These are phyloP conservation scores for Polypterus bichir DNA, from an alignment of 2,113 vertebrate genomes.

Conservation along the genomic window DNA sequence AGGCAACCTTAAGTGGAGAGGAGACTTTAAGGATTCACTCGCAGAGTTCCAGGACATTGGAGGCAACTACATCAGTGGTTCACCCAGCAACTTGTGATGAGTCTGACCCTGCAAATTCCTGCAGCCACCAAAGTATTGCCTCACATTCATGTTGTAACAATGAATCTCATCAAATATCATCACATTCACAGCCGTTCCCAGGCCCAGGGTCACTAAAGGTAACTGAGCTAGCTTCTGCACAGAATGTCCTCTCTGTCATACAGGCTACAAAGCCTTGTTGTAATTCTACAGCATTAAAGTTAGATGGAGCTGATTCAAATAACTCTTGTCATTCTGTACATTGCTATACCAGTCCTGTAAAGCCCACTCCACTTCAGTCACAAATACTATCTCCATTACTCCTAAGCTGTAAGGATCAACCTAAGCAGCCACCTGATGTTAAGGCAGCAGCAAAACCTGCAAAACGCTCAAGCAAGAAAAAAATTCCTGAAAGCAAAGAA, in stretches of 20 bases:
- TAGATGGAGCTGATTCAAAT: constrained; percentile 13
- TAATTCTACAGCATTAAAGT: constrained; percentile 18
- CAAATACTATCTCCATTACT: constrained; percentile 19
- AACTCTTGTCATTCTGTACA: constrained; percentile 2
- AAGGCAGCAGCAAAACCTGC: constrained; percentile 30
- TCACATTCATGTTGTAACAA: constrained; percentile 1
- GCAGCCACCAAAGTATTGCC: constrained; percentile 17
- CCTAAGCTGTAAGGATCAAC: constrained; percentile 12
- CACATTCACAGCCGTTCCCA: not conserved
- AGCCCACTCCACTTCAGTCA: constrained; percentile 28
- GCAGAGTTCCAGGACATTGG: too few relatives aligned
- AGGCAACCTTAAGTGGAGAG: too few relatives aligned
- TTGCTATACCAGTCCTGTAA: constrained; percentile 18
- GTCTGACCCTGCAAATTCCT: too few relatives aligned
- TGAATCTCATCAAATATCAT: constrained; percentile 2
- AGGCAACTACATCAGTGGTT: too few relatives aligned
- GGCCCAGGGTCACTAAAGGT: constrained; percentile 5
- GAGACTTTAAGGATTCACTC: too few relatives aligned
- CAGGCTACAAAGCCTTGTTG: constrained; percentile 14
- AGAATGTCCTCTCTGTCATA: constrained; percentile 9
- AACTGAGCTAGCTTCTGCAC: constrained; percentile 13
- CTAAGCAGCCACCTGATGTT: constrained; percentile 15
- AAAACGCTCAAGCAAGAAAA: constrained; percentile 54
- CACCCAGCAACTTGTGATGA: too few relatives aligned
- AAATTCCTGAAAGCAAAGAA: constrained; percentile 53